Evolutionary conservation across 2,113 vertebrate species (phyloP), one percentile per base, ranked within the genome.

Genomic region (Perognathus longimembris): DNA sequence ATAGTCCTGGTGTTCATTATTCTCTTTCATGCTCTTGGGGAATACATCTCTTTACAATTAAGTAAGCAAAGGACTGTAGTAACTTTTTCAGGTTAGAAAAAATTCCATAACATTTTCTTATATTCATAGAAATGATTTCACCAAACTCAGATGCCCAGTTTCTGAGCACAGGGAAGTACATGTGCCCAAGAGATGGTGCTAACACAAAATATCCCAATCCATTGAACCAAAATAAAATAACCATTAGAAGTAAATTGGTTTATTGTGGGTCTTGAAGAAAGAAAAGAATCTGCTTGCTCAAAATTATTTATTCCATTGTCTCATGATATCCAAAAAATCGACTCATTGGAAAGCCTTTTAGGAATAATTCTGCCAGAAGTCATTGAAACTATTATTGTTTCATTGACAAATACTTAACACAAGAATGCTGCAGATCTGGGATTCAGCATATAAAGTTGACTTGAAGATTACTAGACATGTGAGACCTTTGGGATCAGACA

Each of bases 11-110:
- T 5, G 77, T 59, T 38, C 67, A 73, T 79, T 94, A 93, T 78
- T 85, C 64, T 59, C 71, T 91, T 89, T 83, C 36, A 91, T 63
- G 85, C n/a, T 92, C 28, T 71, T 84, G 38, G 50, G 61, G 45
- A 94, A 93, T 61, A 86, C 1, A 85, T 77, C 45, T 87, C 45
- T 66, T 59, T 45, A 22, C 66, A 57, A 95, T 40, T 79, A 88
- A 76, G 30, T 69, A 42, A 61, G 34, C n/a, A 90, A 84, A 92
- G 76, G 22, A 74, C 76, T 8, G 73, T 18, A 92, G 15, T 11
- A 86, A 86, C 11, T 82, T 90, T 73, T 88, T 69, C 69, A 28
- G 4, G 32, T 79, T 57, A 88, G 34, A 61, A 21, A 73, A 7
- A 79, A 71, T 66, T 14, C 45, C 32, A 63, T 90, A 32, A 4